phyloP scores from a whole-genome alignment of 1,140 invertebrate genomes.

The Drosophila mayri region DNA sequence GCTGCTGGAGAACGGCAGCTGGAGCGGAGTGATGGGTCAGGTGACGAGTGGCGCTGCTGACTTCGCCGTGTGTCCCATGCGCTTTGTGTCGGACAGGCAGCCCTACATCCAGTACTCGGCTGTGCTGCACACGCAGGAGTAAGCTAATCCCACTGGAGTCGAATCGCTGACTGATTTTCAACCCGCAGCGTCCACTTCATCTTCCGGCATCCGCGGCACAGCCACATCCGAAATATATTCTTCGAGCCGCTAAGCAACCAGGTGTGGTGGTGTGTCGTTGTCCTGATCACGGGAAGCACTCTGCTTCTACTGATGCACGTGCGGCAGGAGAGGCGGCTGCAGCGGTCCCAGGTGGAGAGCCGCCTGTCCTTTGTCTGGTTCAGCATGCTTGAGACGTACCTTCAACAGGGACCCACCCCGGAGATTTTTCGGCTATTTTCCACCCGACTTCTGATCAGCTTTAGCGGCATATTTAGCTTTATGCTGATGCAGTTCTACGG shows the following conservation, averaged over 20 bases:
- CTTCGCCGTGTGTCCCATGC: constrained; percentile 85
- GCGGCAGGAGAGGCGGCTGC: constrained; percentile 33
- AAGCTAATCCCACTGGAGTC: constrained; percentile 32
- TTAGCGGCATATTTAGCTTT: constrained; percentile 86
- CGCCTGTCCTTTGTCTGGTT: constrained; percentile 61
- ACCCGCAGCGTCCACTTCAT: constrained; percentile 83
- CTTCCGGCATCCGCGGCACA: constrained; percentile 87
- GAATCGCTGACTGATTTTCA: neutral
- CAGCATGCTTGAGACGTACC: constrained; percentile 68
- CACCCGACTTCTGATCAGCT: constrained; percentile 83
- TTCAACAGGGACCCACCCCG: constrained; percentile 68
- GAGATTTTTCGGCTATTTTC: constrained; percentile 64
- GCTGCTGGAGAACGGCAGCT: constrained; percentile 84
- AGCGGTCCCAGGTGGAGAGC: constrained; percentile 12
- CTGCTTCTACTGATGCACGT: constrained; percentile 58
- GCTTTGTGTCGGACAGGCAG: constrained; percentile 84
- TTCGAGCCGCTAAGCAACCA: constrained; percentile 84
- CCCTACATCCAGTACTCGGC: constrained; percentile 85
- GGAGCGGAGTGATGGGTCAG: constrained; percentile 86
- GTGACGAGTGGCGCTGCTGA: constrained; percentile 85
- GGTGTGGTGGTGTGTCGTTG: constrained; percentile 84
- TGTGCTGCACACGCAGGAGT: constrained; percentile 84
- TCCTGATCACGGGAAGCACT: constrained; percentile 44
- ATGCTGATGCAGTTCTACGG: constrained; percentile 88
- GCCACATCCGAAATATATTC: constrained; percentile 85